phyloP scores from a whole-genome alignment of 2,888 invertebrate species.

The Steinernema hermaphroditum region DNA sequence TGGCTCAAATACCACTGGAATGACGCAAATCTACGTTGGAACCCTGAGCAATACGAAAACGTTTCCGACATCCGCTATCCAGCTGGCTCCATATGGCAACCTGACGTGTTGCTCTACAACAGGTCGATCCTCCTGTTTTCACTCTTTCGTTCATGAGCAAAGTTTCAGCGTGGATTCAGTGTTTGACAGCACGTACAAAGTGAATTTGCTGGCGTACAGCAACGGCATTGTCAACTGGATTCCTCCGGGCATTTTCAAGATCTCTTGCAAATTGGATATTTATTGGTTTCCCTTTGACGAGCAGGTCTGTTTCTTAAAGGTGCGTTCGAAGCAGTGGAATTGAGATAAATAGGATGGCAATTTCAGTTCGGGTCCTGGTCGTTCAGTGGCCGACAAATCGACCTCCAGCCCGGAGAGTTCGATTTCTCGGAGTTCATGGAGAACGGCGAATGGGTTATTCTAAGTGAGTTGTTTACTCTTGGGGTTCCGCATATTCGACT shows the following conservation, averaged over 20 bases:
- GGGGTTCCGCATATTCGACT: too few relatives aligned
- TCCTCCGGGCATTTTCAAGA: conserved; percentile 56
- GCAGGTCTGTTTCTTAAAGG: conserved; percentile 81
- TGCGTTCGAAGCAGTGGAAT: conserved; percentile 27
- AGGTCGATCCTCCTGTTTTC: too few relatives aligned
- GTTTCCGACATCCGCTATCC: conserved; percentile 56
- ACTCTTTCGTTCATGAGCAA: too few relatives aligned
- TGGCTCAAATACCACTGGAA: conserved; percentile 62
- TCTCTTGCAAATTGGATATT: conserved; percentile 89
- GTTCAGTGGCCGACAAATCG: conserved; percentile 84
- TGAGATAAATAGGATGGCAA: too few relatives aligned
- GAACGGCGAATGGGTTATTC: conserved; percentile 98
- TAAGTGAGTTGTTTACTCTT: conserved; percentile 75
- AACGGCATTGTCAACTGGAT: conserved; percentile 58
- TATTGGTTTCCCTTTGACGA: conserved; percentile 98
- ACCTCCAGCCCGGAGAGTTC: conserved; percentile 91
- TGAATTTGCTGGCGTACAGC: conserved; percentile 55
- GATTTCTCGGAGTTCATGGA: conserved; percentile 97
- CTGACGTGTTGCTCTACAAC: conserved; percentile 60
- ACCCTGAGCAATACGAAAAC: conserved; percentile 52
- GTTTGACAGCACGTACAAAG: conserved; percentile 61
- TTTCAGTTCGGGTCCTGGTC: conserved; percentile 99
- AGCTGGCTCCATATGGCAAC: conserved; percentile 50
- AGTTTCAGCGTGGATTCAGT: conserved; percentile 55
- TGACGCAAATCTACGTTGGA: conserved; percentile 63